A percentile compares a stretch with the other conserved stretches of the same genome.
Evolutionary conservation across 2,888 invertebrate species (phyloP).

Genomic region (Melinopterus prodromus): DNA sequence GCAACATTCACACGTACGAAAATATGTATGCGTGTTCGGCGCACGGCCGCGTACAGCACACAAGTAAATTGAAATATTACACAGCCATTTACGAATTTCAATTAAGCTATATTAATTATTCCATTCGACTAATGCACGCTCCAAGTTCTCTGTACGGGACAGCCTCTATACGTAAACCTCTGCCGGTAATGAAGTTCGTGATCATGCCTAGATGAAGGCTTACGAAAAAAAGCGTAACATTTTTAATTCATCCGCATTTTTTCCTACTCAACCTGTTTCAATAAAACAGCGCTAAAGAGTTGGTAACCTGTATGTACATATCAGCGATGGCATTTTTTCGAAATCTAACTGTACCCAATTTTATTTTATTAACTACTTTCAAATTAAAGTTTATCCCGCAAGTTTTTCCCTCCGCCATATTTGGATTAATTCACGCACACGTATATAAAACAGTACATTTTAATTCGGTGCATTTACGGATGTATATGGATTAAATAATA

Average conservation of each 20-base stretch:
- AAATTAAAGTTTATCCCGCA: too few relatives aligned
- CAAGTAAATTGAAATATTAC: conserved; percentile 25
- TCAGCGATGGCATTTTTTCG: too few relatives aligned
- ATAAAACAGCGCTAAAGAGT: not conserved
- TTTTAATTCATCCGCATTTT: not conserved
- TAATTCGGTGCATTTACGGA: too few relatives aligned
- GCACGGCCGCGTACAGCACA: not conserved
- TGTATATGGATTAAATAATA: too few relatives aligned
- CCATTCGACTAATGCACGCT: conserved; percentile 23
- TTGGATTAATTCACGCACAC: too few relatives aligned
- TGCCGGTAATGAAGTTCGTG: conserved; percentile 23
- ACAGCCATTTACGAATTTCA: conserved; percentile 23
- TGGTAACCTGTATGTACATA: not conserved
- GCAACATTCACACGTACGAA: not conserved
- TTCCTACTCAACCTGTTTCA: not conserved
- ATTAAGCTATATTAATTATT: conserved; percentile 27
- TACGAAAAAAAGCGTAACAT: conserved; percentile 4
- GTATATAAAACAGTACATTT: too few relatives aligned
- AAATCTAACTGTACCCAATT: too few relatives aligned
- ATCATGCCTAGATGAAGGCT: conserved; percentile 24
- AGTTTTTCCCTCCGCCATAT: too few relatives aligned
- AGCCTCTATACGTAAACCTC: conserved; percentile 20
- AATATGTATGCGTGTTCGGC: not conserved
- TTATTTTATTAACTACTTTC: too few relatives aligned
- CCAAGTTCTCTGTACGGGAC: conserved; percentile 25